These are phyloP conservation scores for Euleptes europaea DNA, from an alignment of 2,113 vertebrate genomes.

Conservation along the genomic window DNA sequence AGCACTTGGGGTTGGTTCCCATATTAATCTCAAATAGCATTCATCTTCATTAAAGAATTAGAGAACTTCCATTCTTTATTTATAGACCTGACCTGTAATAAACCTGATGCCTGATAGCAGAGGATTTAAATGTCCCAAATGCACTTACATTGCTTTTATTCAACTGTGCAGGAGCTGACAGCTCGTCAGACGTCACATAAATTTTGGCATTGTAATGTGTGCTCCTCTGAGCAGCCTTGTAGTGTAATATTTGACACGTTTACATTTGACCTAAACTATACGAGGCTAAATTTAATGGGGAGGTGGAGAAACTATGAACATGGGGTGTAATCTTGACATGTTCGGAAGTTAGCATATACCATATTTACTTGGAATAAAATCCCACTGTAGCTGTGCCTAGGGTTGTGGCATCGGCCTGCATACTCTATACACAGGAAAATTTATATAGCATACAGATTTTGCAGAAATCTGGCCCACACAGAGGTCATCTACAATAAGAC, in stretches of 20 bases:
- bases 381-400: not conserved
- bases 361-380: not conserved
- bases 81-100: not conserved
- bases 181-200: not conserved
- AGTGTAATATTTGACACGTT: not conserved
- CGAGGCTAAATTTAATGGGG: not conserved
- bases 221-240: not conserved
- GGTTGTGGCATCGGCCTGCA: not conserved
- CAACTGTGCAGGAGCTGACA: accelerated
- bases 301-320: not conserved
- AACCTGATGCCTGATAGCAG: not conserved
- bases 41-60: conserved; percentile 53
- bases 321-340: not conserved
- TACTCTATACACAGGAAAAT: not conserved
- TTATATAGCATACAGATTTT: not conserved
- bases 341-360: not conserved
- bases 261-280: accelerated
- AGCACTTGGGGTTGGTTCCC: conserved; percentile 46
- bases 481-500: not conserved
- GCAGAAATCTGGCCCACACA: not conserved
- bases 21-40: conserved; percentile 46
- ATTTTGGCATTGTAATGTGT: not conserved
- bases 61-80: conserved; percentile 20
- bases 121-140: not conserved
- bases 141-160: not conserved